Conservation (phyloP, 2,113 vertebrate species). For the Picathartes gymnocephalus region DNA sequence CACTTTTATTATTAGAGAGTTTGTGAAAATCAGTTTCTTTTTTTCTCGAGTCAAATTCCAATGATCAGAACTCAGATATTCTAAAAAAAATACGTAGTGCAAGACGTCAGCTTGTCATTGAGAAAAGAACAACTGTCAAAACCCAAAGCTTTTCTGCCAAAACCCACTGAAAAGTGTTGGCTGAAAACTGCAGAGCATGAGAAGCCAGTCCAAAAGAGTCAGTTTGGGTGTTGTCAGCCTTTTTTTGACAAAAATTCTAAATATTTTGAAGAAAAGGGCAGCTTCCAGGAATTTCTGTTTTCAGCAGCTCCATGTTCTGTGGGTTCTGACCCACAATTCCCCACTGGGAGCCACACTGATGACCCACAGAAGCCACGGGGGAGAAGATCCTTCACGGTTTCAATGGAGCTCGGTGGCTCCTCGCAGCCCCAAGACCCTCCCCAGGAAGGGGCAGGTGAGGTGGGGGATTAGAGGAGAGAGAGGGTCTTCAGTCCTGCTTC, state of each 20-base stretch:
- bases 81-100: background rate
- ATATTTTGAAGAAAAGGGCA: constrained; percentile 27
- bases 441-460: too few relatives aligned
- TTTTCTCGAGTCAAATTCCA: background rate
- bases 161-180: constrained; percentile 32
- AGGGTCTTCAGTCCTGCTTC: background rate
- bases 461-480: too few relatives aligned
- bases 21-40: background rate
- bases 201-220: constrained; percentile 18
- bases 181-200: background rate
- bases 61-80: background rate
- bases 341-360: rapidly evolving
- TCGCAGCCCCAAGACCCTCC: background rate
- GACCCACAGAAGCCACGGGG: rapidly evolving
- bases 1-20: background rate
- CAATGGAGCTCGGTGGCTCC: rapidly evolving
- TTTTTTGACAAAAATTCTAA: constrained; percentile 27
- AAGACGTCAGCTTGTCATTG: constrained; percentile 38
- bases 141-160: constrained; percentile 45
- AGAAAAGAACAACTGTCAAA: constrained; percentile 63
- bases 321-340: background rate
- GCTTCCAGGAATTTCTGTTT: background rate
- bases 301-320: background rate
- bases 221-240: constrained; percentile 32
- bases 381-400: background rate